phyloP scores from a whole-genome alignment of 2,888 invertebrate species.

The Nephrotoma flavescens region DNA sequence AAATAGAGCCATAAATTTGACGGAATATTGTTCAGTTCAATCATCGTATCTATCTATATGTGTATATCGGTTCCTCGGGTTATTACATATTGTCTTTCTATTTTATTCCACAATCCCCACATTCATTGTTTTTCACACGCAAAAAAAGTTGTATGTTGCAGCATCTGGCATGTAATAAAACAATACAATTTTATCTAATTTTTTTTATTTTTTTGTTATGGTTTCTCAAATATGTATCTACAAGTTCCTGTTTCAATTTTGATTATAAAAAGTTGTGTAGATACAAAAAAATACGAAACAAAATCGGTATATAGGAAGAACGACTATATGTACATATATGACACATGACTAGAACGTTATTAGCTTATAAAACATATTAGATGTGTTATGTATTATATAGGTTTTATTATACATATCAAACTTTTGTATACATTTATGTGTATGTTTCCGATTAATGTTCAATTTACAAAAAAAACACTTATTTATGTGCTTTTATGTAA shows the following conservation, averaged over 20 bases:
- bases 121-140: not conserved
- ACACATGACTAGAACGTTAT: not conserved
- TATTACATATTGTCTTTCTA: not conserved
- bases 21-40: not conserved
- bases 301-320: not conserved
- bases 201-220: not conserved
- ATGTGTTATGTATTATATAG: not conserved
- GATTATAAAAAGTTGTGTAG: not conserved
- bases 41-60: not conserved
- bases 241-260: not conserved
- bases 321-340: not conserved
- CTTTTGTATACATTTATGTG: not conserved
- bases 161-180: not conserved
- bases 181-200: not conserved
- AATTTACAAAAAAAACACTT: not conserved
- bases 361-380: not conserved
- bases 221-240: not conserved
- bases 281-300: not conserved
- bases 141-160: not conserved
- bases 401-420: not conserved
- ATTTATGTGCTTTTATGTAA: not conserved
- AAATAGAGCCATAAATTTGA: not conserved
- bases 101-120: not conserved
- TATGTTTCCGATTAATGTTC: not conserved
- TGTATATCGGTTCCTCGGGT: not conserved